phyloP scores from a whole-genome alignment of 2,797 vertebrate genomes.

The Anableps anableps region DNA sequence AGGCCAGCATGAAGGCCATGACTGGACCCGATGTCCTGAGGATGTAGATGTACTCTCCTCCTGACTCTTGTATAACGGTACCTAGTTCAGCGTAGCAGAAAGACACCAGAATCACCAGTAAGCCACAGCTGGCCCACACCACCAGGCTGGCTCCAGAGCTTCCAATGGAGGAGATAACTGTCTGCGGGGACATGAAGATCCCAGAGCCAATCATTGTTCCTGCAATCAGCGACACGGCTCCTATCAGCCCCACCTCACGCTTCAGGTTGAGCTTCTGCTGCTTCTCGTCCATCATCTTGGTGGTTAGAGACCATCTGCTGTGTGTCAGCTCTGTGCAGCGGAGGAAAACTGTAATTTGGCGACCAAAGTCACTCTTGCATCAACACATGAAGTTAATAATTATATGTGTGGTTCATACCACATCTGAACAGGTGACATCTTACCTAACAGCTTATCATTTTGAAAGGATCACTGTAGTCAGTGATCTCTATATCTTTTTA shows the following conservation, averaged over 20 bases:
- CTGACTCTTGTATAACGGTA: slow-evolving; percentile 87
- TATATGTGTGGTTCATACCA: slow-evolving; percentile 31
- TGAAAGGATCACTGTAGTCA: background rate
- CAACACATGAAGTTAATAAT: slow-evolving; percentile 70
- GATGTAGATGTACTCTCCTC: slow-evolving; percentile 91
- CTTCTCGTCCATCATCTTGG: slow-evolving; percentile 35
- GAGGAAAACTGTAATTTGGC: slow-evolving; percentile 5
- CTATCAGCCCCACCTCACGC: slow-evolving; percentile 84
- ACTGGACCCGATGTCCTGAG: slow-evolving; percentile 83
- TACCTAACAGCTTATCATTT: background rate
- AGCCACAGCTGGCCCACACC: slow-evolving; percentile 86
- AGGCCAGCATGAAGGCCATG: slow-evolving; percentile 85
- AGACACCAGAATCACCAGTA: slow-evolving; percentile 81
- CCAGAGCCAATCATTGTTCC: slow-evolving; percentile 90
- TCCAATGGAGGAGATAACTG: slow-evolving; percentile 82
- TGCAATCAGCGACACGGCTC: slow-evolving; percentile 84
- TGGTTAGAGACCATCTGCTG: background rate
- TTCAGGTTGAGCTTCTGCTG: slow-evolving; percentile 77
- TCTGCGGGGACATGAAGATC: slow-evolving; percentile 92
- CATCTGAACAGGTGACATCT: background rate
- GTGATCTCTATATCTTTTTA: background rate
- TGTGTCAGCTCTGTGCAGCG: background rate
- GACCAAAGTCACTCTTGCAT: slow-evolving; percentile 52
- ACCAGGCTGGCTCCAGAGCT: slow-evolving; percentile 87
- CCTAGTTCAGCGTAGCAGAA: slow-evolving; percentile 90